Percentiles rank a stretch among this genome's conserved stretches.
Conservation (phyloP, 2,888 invertebrate species). For the Neocrepidodera transversa region DNA sequence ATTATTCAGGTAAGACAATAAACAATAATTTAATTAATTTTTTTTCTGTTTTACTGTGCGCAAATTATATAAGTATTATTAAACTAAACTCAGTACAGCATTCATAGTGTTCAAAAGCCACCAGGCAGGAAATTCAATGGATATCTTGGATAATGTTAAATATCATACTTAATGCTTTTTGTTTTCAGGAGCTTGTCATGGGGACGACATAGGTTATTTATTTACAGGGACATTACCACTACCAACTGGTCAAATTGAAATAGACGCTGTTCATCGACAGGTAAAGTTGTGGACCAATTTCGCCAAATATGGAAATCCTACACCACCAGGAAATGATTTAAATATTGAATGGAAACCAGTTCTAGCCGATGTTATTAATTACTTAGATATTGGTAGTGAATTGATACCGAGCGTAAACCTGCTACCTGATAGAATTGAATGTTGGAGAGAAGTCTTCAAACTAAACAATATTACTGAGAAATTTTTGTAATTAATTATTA, state of each 20-base stretch:
- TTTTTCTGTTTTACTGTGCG: too few species aligned
- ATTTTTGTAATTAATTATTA: not conserved
- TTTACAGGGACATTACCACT: conserved; percentile 28
- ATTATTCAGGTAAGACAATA: too few species aligned
- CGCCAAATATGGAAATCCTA: conserved; percentile 45
- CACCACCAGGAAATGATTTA: conserved; percentile 31
- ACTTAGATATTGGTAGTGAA: conserved; percentile 49
- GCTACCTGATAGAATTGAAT: conserved; percentile 45
- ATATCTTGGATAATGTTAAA: too few species aligned
- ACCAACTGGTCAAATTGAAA: conserved; percentile 40
- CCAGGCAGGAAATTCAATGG: too few species aligned
- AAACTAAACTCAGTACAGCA: too few species aligned
- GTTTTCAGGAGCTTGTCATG: conserved; percentile 32
- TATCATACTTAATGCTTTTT: too few species aligned
- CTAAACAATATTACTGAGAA: not conserved
- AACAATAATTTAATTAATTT: too few species aligned
- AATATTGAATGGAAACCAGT: conserved; percentile 44
- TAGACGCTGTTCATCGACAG: conserved; percentile 42
- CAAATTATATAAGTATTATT: too few species aligned
- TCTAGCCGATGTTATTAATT: conserved; percentile 40
- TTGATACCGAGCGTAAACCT: conserved; percentile 42
- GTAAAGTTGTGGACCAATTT: conserved; percentile 50
- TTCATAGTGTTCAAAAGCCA: too few species aligned
- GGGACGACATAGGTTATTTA: conserved; percentile 34
- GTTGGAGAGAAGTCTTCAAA: conserved; percentile 44